Conservation (phyloP, 2,888 invertebrate genomes). For the Loripinus fragilis region DNA sequence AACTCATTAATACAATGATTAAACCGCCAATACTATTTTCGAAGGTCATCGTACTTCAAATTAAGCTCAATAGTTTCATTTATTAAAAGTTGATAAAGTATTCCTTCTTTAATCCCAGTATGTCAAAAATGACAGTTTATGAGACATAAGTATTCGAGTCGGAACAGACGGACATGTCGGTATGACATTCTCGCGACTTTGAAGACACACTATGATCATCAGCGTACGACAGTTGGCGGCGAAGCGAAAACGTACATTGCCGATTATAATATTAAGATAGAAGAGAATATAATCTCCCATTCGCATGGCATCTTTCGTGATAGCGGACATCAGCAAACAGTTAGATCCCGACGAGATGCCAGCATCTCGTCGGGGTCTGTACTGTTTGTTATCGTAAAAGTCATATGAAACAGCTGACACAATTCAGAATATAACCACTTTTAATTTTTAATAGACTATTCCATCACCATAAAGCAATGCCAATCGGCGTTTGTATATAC, state of each 20-base stretch:
- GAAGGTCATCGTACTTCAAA: conserved; percentile 9
- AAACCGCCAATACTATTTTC: neutral
- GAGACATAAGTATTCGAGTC: neutral
- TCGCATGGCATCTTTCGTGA: neutral
- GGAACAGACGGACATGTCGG: conserved; percentile 6
- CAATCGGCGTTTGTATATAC: too few species aligned
- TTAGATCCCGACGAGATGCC: too few species aligned
- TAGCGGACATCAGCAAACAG: too few species aligned
- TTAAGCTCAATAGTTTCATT: neutral
- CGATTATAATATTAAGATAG: neutral
- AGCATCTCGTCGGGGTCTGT: too few species aligned
- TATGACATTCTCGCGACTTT: neutral
- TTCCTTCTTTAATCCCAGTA: neutral
- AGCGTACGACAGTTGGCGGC: conserved; percentile 8
- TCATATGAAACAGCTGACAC: too few species aligned
- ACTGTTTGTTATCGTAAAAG: too few species aligned
- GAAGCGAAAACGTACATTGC: too few species aligned
- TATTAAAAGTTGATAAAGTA: neutral
- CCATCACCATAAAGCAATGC: too few species aligned
- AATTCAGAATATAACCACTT: too few species aligned
- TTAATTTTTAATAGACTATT: too few species aligned
- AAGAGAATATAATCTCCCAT: neutral
- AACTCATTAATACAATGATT: too few species aligned
- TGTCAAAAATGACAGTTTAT: conserved; percentile 1
- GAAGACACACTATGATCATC: conserved; percentile 3